phyloP scores from a whole-genome alignment of 2,797 vertebrate genomes.

The Naso thynnoides region DNA sequence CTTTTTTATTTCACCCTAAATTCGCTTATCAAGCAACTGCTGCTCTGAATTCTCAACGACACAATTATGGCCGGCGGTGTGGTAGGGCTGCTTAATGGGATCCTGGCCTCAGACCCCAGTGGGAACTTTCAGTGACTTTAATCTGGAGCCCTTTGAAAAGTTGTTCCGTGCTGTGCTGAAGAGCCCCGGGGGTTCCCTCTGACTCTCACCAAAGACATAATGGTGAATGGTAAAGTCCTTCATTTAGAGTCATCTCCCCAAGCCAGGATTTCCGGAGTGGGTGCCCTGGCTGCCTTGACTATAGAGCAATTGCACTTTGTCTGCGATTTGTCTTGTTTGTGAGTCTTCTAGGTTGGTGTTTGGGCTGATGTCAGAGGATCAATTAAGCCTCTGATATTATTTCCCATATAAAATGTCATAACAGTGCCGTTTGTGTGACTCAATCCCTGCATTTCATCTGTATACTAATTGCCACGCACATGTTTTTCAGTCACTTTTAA shows the following conservation, averaged over 20 bases:
- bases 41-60: conserved; percentile 88
- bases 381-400: conserved; percentile 53
- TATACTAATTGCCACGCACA: conserved; percentile 41
- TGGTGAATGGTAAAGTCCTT: conserved; percentile 88
- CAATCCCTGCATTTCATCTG: conserved; percentile 3
- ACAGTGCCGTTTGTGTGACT: conserved; percentile 16
- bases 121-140: conserved; percentile 88
- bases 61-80: conserved; percentile 87
- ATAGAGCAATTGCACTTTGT: conserved; percentile 75
- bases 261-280: conserved; percentile 85
- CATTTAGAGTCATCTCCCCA: conserved; percentile 86
- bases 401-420: conserved; percentile 32
- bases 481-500: conserved; percentile 9
- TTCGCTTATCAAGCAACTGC: conserved; percentile 86
- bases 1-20: conserved; percentile 84
- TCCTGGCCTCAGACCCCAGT: conserved; percentile 86
- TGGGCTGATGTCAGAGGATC: conserved; percentile 57
- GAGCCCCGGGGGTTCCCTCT: conserved; percentile 82
- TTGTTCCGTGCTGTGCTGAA: conserved; percentile 82
- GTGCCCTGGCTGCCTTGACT: conserved; percentile 75
- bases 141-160: conserved; percentile 87
- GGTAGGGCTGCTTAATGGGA: conserved; percentile 86
- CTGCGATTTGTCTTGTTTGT: conserved; percentile 79
- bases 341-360: conserved; percentile 65
- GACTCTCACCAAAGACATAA: conserved; percentile 87